These are phyloP conservation scores for Rhopalosiphum maidis DNA, from an alignment of 1,140 invertebrate genomes.

Conservation along the genomic window DNA sequence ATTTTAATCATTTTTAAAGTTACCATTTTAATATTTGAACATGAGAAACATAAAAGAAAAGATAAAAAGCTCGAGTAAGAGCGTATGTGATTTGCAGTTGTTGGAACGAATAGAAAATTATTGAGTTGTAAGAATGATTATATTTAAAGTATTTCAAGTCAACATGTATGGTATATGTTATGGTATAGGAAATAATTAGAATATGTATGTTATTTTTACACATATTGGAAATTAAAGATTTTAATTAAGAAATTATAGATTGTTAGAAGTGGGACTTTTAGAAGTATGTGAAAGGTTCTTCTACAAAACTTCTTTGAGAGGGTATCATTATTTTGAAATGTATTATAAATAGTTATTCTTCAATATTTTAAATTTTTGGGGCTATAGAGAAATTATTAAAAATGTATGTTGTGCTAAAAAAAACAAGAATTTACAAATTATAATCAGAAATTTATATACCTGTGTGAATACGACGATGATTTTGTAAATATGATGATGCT, in stretches of 20 bases:
- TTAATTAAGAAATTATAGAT: too few species aligned
- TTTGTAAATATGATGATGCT: conserved; percentile 83
- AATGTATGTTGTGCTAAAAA: background rate
- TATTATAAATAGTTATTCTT: background rate
- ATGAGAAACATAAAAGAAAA: background rate
- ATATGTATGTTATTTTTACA: too few species aligned
- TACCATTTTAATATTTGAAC: background rate
- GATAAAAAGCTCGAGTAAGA: background rate
- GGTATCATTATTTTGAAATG: background rate
- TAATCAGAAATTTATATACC: conserved; percentile 64
- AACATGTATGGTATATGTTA: too few species aligned
- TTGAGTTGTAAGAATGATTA: background rate
- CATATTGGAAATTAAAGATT: too few species aligned
- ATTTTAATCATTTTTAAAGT: background rate
- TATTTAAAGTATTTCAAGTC: background rate
- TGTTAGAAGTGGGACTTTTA: too few species aligned
- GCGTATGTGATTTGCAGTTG: background rate
- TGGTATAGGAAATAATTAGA: too few species aligned
- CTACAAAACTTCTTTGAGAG: background rate
- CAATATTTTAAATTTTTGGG: background rate
- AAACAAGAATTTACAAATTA: background rate
- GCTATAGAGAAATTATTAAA: background rate
- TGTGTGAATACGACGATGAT: conserved; percentile 90
- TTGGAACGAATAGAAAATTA: background rate
- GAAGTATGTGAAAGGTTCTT: background rate